Evolutionary conservation across 1,140 invertebrate genomes (phyloP).

Genomic region (Danaus plexippus): DNA sequence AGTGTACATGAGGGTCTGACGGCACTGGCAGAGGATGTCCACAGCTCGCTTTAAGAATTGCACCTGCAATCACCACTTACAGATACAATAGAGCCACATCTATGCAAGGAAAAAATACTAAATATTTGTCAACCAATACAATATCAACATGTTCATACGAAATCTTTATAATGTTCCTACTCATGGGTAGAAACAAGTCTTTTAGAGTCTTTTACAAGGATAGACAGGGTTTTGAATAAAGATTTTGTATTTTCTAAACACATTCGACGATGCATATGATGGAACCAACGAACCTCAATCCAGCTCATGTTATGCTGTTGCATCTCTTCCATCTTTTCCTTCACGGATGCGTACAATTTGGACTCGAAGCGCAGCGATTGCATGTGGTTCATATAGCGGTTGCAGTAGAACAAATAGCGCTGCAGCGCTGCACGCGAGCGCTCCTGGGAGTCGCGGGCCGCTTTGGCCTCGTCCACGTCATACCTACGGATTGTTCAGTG

Average conservation of each 20-base stretch:
- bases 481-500: constrained; percentile 71
- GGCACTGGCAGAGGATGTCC: constrained; percentile 96
- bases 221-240: no score
- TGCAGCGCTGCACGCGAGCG: constrained; percentile 91
- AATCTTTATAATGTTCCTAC: no score
- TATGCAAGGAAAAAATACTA: no score
- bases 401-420: constrained; percentile 98
- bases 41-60: constrained; percentile 98
- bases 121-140: no score
- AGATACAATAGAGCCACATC: no score
- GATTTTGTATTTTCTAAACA: no score
- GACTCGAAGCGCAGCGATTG: constrained; percentile 98
- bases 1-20: constrained; percentile 99
- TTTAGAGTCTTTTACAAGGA: no score
- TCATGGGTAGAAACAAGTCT: no score
- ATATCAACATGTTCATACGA: no score
- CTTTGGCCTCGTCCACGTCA: constrained; percentile 97
- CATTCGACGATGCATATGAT: no score
- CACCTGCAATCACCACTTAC: constrained; percentile 74
- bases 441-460: constrained; percentile 96
- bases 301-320: constrained; percentile 99
- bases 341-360: constrained; percentile 94
- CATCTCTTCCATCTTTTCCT: constrained; percentile 99
- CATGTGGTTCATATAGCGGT: constrained; percentile 99
- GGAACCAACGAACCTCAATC: constrained; percentile 87